Conservation (phyloP, 2,113 vertebrate genomes). For the Todiramphus saurophagus region DNA sequence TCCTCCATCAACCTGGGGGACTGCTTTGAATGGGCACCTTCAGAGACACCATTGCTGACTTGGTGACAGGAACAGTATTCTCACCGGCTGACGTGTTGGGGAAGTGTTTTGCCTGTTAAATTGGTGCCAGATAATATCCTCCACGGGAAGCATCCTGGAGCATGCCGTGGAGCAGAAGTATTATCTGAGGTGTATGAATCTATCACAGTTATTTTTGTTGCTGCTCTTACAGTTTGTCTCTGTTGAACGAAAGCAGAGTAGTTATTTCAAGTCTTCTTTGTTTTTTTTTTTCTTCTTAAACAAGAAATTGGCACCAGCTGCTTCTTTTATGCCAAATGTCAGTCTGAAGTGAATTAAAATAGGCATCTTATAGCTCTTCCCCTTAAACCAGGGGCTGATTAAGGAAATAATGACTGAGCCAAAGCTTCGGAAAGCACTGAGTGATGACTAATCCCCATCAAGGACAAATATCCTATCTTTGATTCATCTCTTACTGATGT, state of each 20-base stretch:
- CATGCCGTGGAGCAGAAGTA: background rate
- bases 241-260: conserved; percentile 50
- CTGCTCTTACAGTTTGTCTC: conserved; percentile 17
- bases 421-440: background rate
- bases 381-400: conserved; percentile 33
- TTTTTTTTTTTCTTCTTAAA: conserved; percentile 27
- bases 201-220: conserved; percentile 54
- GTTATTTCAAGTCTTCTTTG: conserved; percentile 58
- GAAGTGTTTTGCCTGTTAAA: background rate
- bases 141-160: background rate
- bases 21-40: background rate
- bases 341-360: conserved; percentile 29
- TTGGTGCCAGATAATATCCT: background rate
- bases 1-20: background rate
- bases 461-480: conserved; percentile 23
- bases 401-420: conserved; percentile 40
- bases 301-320: conserved; percentile 53
- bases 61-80: background rate
- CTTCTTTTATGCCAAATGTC: conserved; percentile 42
- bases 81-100: background rate
- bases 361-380: conserved; percentile 33
- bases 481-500: conserved; percentile 16
- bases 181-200: conserved; percentile 39
- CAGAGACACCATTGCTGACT: background rate
- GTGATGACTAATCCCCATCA: conserved; percentile 26